Evolutionary conservation across 2,888 invertebrate genomes (phyloP), one percentile per base, ranked within the genome.

Genomic region (Panzeria rudis): DNA sequence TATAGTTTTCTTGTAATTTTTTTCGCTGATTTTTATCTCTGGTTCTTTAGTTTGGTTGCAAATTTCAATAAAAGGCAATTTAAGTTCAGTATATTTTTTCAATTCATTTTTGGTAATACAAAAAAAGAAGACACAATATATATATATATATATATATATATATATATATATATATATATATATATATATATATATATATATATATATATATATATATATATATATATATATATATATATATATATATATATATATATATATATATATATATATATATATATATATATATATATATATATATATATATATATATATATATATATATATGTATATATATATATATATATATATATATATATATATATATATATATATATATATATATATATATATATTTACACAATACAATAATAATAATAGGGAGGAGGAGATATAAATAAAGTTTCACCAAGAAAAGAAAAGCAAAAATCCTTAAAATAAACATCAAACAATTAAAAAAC

Each of bases 1-100:
- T 90, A 90, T 88, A 61, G 41, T 59, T 61, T 50, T 69, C 20
- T 38, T 62, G 4, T 52, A 11, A 17, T 9, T 29, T 56, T 59
- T 69, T 64, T 61, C 69, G 50, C 56, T 61, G 20, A 23, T 64
- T 62, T 64, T 54, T 25, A 32, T 44, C 32, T 62, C 41, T 41
- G 23, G 2, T 56, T 61, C n/a, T 73, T 38, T 54, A 54, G 25
- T 66, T 66, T 47, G 15, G 32, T 71, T 66, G 72, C 71, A 59
- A 59, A 64, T 72, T 78, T 56, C 13, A 61, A 61, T 73, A 59
- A 66, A 75, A 81, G 71, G 64, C 72, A 64, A 35, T 50, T 77
- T 38, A 29, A 38, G 23, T 62, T 54, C n/a, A 68, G 66, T 59
- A 44, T 29, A 29, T 62, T 38, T 75, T 54, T 59, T 32, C n/a